Conservation (phyloP, 1,140 invertebrate species). For the Argopecten irradians region DNA sequence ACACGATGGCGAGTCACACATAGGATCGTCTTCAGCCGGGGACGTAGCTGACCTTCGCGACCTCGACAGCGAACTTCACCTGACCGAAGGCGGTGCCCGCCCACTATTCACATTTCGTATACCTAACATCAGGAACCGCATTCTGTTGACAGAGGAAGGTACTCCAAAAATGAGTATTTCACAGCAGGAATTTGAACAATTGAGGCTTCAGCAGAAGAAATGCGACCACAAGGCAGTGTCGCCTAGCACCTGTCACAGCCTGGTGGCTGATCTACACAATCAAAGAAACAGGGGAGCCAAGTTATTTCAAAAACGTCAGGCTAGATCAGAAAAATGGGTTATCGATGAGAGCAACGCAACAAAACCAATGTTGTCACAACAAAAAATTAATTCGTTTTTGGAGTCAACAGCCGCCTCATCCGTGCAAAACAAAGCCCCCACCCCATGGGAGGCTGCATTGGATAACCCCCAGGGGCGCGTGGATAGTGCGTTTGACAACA, state of each 20-base stretch:
- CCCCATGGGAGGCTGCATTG: constrained; percentile 86
- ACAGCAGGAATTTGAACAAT: constrained; percentile 65
- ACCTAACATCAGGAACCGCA: constrained; percentile 60
- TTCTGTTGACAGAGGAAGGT: constrained; percentile 49
- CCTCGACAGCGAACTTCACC: constrained; percentile 61
- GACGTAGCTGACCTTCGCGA: constrained; percentile 62
- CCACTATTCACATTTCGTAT: constrained; percentile 65
- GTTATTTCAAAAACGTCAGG: constrained; percentile 90
- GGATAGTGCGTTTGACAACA: constrained; percentile 82
- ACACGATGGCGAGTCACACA: constrained; percentile 90
- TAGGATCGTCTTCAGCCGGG: constrained; percentile 53
- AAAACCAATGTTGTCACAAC: constrained; percentile 56
- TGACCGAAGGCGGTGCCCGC: constrained; percentile 57
- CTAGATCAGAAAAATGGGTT: constrained; percentile 91
- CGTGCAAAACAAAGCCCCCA: constrained; percentile 82
- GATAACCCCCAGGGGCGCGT: constrained; percentile 82
- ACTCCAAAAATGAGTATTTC: constrained; percentile 63
- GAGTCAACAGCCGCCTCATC: constrained; percentile 38
- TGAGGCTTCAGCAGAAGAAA: constrained; percentile 58
- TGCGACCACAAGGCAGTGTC: constrained; percentile 61
- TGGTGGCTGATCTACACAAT: constrained; percentile 65
- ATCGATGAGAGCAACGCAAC: constrained; percentile 83
- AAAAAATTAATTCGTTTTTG: constrained; percentile 7
- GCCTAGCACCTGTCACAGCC: constrained; percentile 62
- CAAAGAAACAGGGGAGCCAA: constrained; percentile 82